Conservation (phyloP, 2,113 vertebrate genomes). For the Athene cunicularia region DNA sequence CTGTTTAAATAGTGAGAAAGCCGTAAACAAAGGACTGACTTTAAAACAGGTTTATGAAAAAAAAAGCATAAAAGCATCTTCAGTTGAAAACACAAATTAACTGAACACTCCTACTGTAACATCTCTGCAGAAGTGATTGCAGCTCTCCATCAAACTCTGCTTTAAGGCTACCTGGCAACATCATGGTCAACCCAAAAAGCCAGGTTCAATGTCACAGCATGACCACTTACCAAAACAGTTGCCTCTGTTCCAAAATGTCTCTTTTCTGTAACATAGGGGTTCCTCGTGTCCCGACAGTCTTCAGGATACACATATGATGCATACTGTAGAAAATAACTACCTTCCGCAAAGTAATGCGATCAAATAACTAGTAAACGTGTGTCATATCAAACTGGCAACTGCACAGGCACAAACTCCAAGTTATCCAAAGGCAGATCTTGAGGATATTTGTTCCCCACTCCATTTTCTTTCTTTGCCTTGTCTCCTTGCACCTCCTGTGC, state of each 20-base stretch:
- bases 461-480: not conserved
- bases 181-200: not conserved
- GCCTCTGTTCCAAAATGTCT: not conserved
- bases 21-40: not conserved
- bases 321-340: not conserved
- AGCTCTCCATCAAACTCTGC: not conserved
- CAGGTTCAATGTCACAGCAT: not conserved
- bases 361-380: not conserved
- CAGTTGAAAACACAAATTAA: not conserved
- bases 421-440: not conserved
- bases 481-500: not conserved
- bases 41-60: not conserved
- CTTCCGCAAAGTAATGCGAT: not conserved
- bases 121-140: not conserved
- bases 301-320: not conserved
- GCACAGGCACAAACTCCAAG: not conserved
- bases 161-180: not conserved
- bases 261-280: not conserved
- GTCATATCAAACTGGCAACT: not conserved
- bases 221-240: not conserved
- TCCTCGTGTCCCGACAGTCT: not conserved
- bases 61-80: not conserved
- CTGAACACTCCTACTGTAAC: not conserved
- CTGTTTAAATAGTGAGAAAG: not conserved
- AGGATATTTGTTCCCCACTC: not conserved